Evolutionary conservation across 2,113 vertebrate genomes (phyloP), one percentile per base, ranked within the genome.

Genomic region (Lycaon pictus): DNA sequence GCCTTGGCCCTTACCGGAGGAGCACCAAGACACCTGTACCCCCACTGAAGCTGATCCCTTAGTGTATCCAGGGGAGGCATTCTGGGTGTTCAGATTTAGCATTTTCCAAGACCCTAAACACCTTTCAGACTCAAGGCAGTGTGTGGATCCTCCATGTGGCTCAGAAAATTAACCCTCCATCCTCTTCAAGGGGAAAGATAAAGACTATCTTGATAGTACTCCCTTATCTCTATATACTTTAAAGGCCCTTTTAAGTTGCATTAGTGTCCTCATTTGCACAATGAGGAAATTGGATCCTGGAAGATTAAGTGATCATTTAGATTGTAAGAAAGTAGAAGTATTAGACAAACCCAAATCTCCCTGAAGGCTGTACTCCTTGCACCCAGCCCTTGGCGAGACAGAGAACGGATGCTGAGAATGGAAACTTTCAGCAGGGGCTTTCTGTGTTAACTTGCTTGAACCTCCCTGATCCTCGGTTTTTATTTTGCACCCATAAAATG

Each of bases 181-280:
- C 29, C 23, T 37, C 69, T 80, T 79, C 5, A 65, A 88, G 58
- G 43, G 22, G 12, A 11, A 51, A 72, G 80, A 86, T 20, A 86
- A 92, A 27, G 60, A 12, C 11, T 17, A 22, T 6, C 16, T 9
- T n/a, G 77, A 74, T 51, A n/a, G 37, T 9, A 10, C 22, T 27
- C 35, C 48, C 56, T 89, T 89, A 62, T 96, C 95, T 84, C 19
- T 71, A 22, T 35, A 17, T 48, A 43, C 13, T 77, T 76, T 25
- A 37, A 79, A 94, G 77, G 4, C 48, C 48, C 63, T 32, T 51
- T 77, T 65, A 29, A 72, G 63, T 80, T 43, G 63, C 25, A 15
- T 85, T 74, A 10, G 80, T 53, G 22, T 43, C 60, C 37, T 51
- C 51, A 60, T 80, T 67, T 76, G 67, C 82, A 67, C 43, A 27